Percentiles rank a stretch among this genome's conserved stretches.
These are phyloP conservation scores for Lepidurus packardi DNA, from an alignment of 1,140 invertebrate genomes.

Conservation along the genomic window DNA sequence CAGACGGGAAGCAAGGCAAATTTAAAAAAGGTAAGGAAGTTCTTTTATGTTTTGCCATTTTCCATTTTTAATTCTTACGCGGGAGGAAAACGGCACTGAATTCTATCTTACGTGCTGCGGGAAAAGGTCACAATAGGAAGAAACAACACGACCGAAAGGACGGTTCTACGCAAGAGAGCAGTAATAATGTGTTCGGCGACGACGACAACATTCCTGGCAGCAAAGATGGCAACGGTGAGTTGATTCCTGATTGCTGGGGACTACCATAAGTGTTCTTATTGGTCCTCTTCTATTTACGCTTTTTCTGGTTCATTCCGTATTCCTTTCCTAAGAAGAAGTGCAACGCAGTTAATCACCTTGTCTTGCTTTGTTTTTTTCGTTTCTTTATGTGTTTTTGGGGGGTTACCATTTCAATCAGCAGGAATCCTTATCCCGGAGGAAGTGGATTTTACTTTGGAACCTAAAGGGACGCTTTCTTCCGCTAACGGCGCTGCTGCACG, in stretches of 20 bases:
- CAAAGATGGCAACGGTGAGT: slow-evolving; percentile 1
- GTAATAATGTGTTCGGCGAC: neutral
- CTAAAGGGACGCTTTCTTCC: neutral
- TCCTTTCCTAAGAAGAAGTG: no score
- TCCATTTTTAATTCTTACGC: neutral
- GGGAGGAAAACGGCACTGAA: neutral
- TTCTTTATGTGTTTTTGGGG: no score
- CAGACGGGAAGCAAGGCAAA: slow-evolving; percentile 22
- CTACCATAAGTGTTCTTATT: neutral
- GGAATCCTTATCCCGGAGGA: neutral
- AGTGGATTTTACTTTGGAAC: neutral
- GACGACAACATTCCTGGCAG: neutral
- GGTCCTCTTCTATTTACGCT: neutral
- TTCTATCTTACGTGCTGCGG: neutral
- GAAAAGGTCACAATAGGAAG: neutral
- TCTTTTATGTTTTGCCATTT: neutral
- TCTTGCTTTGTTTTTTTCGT: no score
- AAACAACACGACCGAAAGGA: neutral
- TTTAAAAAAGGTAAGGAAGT: neutral
- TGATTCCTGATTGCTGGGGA: neutral
- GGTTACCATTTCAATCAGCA: neutral
- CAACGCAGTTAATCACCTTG: no score
- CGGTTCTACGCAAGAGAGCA: neutral
- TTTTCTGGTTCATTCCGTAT: neutral
- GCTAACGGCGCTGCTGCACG: neutral